phyloP scores from a whole-genome alignment of 2,888 invertebrate genomes.

The Galeopsomyia nigrocyanea region DNA sequence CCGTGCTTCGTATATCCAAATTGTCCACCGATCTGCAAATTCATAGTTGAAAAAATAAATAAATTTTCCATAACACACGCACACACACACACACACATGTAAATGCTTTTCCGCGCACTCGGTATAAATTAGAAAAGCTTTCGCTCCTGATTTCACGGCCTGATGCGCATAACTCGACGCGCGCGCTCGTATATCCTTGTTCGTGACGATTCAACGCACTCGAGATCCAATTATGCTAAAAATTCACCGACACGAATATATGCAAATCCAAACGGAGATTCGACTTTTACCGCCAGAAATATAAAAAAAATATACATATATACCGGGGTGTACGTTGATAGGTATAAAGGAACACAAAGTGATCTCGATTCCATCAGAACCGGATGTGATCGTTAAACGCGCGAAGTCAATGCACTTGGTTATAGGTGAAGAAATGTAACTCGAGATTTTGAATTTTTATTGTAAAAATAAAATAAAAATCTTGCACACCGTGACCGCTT shows the following conservation, averaged over 20 bases:
- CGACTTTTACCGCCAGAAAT: constrained; percentile 1
- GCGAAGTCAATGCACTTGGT: neutral
- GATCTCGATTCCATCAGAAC: constrained; percentile 19
- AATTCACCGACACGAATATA: constrained; percentile 10
- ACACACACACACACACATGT: constrained; percentile 10
- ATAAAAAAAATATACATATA: constrained; percentile 14
- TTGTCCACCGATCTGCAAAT: constrained; percentile 64
- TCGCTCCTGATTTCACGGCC: constrained; percentile 44
- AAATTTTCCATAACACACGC: no score
- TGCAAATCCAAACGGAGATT: neutral
- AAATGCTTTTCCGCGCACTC: constrained; percentile 15
- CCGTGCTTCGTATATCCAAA: constrained; percentile 61
- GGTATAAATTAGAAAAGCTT: constrained; percentile 46
- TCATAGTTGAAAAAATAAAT: no score
- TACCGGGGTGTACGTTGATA: no score
- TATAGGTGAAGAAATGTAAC: no score
- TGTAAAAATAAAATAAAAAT: no score
- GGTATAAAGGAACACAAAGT: constrained; percentile 22
- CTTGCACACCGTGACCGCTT: no score
- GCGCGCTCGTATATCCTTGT: neutral
- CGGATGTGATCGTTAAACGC: constrained; percentile 34
- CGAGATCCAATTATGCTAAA: neutral
- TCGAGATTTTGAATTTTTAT: no score
- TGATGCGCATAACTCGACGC: constrained; percentile 26
- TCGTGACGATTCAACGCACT: constrained; percentile 9